Evolutionary conservation across 1,140 invertebrate species (phyloP).

Genomic region (Argopecten irradians): DNA sequence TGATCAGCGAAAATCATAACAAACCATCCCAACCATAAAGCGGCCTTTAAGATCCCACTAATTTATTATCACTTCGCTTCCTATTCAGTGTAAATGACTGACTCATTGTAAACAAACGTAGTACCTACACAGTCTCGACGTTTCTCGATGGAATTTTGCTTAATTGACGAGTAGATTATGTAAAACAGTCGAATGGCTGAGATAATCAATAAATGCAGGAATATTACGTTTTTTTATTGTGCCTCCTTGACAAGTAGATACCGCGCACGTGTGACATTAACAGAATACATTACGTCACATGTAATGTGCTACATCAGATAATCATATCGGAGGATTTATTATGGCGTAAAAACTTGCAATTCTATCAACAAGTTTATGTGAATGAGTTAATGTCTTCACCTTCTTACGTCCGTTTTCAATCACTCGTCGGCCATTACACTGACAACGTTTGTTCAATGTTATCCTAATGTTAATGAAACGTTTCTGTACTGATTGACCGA

Average conservation of each 20-base stretch:
- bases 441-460: not conserved
- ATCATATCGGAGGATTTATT: not conserved
- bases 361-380: not conserved
- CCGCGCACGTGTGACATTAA: not conserved
- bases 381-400: not conserved
- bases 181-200: not conserved
- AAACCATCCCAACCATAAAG: too few species aligned
- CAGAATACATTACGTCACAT: not conserved
- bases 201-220: not conserved
- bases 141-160: not conserved
- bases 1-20: too few species aligned
- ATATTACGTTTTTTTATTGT: not conserved
- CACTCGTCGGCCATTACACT: not conserved
- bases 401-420: not conserved
- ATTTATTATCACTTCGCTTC: not conserved
- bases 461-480: not conserved
- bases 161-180: constrained; percentile 3
- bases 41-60: not conserved
- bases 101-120: not conserved
- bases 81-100: not conserved
- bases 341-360: not conserved
- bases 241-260: not conserved
- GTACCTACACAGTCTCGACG: not conserved
- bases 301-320: not conserved
- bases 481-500: not conserved